A percentile compares a stretch with the other conserved stretches of the same genome.
Evolutionary conservation across 2,797 vertebrate genomes (phyloP).

Genomic region (Cossypha niveicapilla): DNA sequence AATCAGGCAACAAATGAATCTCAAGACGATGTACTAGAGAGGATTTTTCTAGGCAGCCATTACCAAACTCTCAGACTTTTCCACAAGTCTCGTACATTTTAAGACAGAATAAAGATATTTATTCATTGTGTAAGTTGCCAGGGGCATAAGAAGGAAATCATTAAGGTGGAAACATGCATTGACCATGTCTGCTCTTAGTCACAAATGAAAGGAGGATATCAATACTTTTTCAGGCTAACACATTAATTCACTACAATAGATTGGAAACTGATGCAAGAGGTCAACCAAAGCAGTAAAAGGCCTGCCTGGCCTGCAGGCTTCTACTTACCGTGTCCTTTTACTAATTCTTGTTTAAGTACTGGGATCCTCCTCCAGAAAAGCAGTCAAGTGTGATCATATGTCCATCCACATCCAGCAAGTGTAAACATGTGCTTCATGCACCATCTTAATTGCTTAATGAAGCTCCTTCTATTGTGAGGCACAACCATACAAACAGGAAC

Average conservation of each 20-base stretch:
- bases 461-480: neutral
- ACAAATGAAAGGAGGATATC: neutral
- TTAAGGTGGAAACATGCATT: neutral
- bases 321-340: neutral
- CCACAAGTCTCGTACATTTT: neutral
- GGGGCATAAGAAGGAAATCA: neutral
- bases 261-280: neutral
- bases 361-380: neutral
- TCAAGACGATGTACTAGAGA: neutral
- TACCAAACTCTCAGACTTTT: neutral
- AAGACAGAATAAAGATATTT: neutral
- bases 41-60: neutral
- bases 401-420: neutral
- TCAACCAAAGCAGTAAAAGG: neutral
- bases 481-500: neutral
- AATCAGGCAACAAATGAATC: neutral
- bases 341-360: neutral
- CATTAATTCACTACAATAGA: neutral
- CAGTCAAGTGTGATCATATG: neutral
- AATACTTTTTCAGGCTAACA: neutral
- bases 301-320: neutral
- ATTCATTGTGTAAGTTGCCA: neutral
- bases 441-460: conserved; percentile 38
- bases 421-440: neutral
- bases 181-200: neutral